Conservation (phyloP, 2,113 vertebrate genomes). For the Phylloscopus trochilus region DNA sequence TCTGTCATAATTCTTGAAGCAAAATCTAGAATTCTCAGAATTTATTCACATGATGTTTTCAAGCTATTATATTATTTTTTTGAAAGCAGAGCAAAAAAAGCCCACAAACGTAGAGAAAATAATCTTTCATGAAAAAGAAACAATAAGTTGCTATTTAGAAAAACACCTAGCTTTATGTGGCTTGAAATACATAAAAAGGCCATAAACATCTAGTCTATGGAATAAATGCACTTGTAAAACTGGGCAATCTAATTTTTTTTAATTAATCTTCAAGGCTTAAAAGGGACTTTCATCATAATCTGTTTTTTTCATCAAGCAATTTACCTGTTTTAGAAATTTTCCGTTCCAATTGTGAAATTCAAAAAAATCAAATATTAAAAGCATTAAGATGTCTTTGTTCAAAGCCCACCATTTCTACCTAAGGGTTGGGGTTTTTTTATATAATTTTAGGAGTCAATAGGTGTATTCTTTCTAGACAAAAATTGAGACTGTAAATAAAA, state of each 20-base stretch:
- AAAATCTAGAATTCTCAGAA: neutral
- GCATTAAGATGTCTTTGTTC: neutral
- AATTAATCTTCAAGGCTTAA: neutral
- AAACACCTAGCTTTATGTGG: rapidly evolving
- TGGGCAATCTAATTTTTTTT: neutral
- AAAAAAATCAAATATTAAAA: neutral
- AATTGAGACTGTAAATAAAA: neutral
- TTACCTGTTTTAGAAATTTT: neutral
- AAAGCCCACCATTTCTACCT: neutral
- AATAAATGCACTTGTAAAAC: neutral
- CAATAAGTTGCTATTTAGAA: neutral
- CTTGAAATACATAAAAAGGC: neutral
- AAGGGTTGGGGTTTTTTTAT: neutral
- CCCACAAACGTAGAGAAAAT: neutral
- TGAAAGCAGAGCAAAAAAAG: neutral
- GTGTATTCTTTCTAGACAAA: neutral
- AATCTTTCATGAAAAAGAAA: neutral
- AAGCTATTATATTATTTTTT: neutral
- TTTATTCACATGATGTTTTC: neutral
- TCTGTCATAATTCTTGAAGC: neutral
- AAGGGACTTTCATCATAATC: neutral
- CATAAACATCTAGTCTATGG: neutral
- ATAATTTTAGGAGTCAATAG: neutral
- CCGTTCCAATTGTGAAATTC: neutral
- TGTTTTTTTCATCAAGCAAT: neutral